phyloP scores from a whole-genome alignment of 2,888 invertebrate genomes.

The Cheilosia impressa region DNA sequence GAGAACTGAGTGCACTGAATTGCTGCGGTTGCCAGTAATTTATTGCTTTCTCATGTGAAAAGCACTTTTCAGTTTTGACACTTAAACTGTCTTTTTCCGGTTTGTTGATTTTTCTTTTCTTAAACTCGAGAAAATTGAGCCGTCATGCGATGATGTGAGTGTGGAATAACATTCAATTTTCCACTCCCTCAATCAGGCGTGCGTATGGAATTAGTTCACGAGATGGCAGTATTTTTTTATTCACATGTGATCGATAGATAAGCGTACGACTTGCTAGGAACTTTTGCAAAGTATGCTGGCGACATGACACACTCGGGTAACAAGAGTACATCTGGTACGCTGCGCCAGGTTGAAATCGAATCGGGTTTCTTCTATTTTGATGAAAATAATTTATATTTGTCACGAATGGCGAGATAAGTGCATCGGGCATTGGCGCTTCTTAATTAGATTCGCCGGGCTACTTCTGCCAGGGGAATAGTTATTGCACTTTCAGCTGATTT shows the following conservation, averaged over 20 bases:
- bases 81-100: slow-evolving; percentile 18
- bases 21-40: slow-evolving; percentile 25
- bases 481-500: slow-evolving; percentile 32
- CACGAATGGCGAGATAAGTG: slow-evolving; percentile 49
- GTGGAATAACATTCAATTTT: slow-evolving; percentile 9
- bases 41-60: slow-evolving; percentile 23
- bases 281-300: background rate
- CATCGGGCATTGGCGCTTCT: slow-evolving; percentile 12
- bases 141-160: slow-evolving; percentile 1
- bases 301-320: slow-evolving; percentile 35
- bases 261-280: background rate
- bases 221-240: slow-evolving; percentile 18
- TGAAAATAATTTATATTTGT: slow-evolving; percentile 70
- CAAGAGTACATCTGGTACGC: slow-evolving; percentile 41
- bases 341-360: slow-evolving; percentile 6
- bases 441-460: slow-evolving; percentile 60
- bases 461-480: slow-evolving; percentile 25
- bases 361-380: slow-evolving; percentile 52
- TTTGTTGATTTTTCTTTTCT: slow-evolving; percentile 45
- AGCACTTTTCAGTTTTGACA: slow-evolving; percentile 53
- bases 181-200: slow-evolving; percentile 24
- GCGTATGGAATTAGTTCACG: slow-evolving; percentile 62
- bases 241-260: slow-evolving; percentile 66
- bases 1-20: no score
- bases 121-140: slow-evolving; percentile 31